Evolutionary conservation across 2,797 vertebrate species (phyloP), one percentile per base, ranked within the genome.

Genomic region (Lepus oiostolus): DNA sequence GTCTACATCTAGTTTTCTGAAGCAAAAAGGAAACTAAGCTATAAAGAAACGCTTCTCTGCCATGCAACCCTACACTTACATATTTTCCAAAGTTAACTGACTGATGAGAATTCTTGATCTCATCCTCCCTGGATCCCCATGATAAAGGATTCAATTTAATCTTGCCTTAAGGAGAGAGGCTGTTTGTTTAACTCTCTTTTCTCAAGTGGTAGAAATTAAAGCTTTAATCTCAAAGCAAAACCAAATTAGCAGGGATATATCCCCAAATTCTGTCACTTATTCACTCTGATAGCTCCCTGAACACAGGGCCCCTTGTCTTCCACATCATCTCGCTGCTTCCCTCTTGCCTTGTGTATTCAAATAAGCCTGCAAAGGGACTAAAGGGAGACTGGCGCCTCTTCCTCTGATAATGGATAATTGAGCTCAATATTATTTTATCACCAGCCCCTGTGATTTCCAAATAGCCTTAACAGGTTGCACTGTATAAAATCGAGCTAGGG

Each of bases 121-220:
- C 82, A 58, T 87, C 60, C 42, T 82, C 80, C 93, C 11, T 75
- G 95, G 68, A 87, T 85, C 63, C 88, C 74, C 76, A 63, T 60
- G 93, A 94, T 92, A 93, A 96, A 97, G 74, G 88, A 96, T 92
- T 96, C 97, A 95, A 93, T 96, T 97, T 97, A 93, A 96, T 97
- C 90, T 89, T 96, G 93, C 96, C 95, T 97, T 95, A 67, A 92
- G 95, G 96, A 96, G 38, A 87, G 85, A 87, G 91, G 17, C 84
- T 94, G 85, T 96, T 97, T 97, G 93, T 95, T 95, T 92, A 96
- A 92, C 95, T 96, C 63, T 88, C 90, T 96, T 96, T 96, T 93
- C 95, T 96, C 96, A 60, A 93, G 90, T 63, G 96, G 85, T 88
- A 85, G 88, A 96, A 96, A 96, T 96, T 96, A 92, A 97, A 96